Evolutionary conservation across 1,140 invertebrate species (phyloP), one percentile per base, ranked within the genome.

Genomic region (Philopotamus ludificatus): DNA sequence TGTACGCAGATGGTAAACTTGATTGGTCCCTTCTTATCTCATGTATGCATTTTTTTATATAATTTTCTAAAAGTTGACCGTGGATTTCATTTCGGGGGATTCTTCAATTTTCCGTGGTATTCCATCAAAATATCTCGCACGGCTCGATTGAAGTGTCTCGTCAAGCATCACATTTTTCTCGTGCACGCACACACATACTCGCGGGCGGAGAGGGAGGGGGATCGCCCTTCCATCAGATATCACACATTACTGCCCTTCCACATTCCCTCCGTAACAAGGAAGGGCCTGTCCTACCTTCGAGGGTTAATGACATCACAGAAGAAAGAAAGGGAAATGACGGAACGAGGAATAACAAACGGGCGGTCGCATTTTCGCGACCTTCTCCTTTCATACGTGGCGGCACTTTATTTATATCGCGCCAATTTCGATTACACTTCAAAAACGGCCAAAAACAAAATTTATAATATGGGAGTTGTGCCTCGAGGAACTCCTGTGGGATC

Each of bases 321-420:
- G 58, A 45, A 49, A 42, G 10, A 21, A 25, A 7, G 20, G 64
- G 64, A 66, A 53, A 54, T 61, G 64, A 50, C 57, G 54, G 57
- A 67, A 67, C 44, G 42, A 63, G 65, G 53, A 67, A 67, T 67
- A 67, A 67, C 65, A 67, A 55, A 63, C 62, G 58, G 58, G 23
- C 58, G 44, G 58, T 26, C 58, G 23, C 25, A 15, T 47, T 25
- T 28, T 1, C 41, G 2, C n/a, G 28, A 21, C 54, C 28, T 21
- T 42, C 26, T 16, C 28, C 12, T 42, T n/a, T 53, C 22, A 25
- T 22, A 22, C 16, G 49, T 22, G 49, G 3, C 16, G 15, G 21
- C 54, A 25, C 28, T 57, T 39, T 57, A 42, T 18, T n/a, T 41
- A 23, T 34, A 20, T 8, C 10, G 54, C n/a, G 20, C 34, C 16